A percentile compares a stretch with the other conserved stretches of the same genome.
Evolutionary conservation across 2,113 vertebrate genomes (phyloP).

Genomic region (Coracopsis vasa): DNA sequence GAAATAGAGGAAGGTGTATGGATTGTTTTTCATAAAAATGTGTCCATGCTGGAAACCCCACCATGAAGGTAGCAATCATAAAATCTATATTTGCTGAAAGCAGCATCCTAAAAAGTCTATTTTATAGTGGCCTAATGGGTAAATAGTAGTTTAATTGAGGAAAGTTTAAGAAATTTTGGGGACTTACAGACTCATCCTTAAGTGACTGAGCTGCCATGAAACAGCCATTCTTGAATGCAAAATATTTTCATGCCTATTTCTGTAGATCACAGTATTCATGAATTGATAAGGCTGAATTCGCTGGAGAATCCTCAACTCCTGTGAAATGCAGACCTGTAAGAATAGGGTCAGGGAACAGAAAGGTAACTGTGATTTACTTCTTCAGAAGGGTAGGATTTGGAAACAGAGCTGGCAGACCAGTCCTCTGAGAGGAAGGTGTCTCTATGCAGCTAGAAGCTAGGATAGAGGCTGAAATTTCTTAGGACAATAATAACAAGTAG

Average conservation of each 20-base stretch:
- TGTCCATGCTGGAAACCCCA: neutral
- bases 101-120: neutral
- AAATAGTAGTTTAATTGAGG: neutral
- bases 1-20: neutral
- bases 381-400: neutral
- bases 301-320: neutral
- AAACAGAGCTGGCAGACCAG: neutral
- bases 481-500: neutral
- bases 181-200: neutral
- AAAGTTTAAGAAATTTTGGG: neutral
- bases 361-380: neutral
- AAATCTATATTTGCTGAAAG: neutral
- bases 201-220: neutral
- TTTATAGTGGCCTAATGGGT: neutral
- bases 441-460: neutral
- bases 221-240: neutral
- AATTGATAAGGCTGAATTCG: neutral
- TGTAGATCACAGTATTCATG: neutral
- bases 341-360: neutral
- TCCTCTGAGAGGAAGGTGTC: neutral
- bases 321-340: neutral
- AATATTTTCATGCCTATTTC: neutral
- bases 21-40: neutral
- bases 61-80: neutral
- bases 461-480: neutral